Percentiles rank a stretch among this genome's conserved stretches.
Evolutionary conservation across 2,888 invertebrate genomes (phyloP).

Genomic region (Dolichomitus sp.): DNA sequence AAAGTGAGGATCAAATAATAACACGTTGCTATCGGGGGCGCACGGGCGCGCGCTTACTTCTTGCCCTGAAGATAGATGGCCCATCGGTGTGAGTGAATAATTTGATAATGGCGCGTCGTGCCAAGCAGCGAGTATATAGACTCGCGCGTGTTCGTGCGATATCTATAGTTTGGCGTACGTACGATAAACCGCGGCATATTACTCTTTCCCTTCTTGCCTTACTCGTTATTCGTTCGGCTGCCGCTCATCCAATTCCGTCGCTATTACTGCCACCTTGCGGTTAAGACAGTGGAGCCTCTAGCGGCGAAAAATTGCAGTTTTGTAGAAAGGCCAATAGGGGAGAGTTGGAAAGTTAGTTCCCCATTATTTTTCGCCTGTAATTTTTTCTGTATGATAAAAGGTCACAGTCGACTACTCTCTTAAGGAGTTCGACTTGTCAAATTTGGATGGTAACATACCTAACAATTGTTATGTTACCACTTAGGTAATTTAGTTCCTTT

Average conservation of each 20-base stretch:
- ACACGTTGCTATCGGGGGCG: slow-evolving; percentile 82
- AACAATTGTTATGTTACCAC: too few species aligned
- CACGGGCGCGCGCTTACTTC: slow-evolving; percentile 45
- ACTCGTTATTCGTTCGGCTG: slow-evolving; percentile 3
- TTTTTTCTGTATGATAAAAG: too few species aligned
- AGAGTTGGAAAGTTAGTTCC: slow-evolving; percentile 72
- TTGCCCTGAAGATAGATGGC: slow-evolving; percentile 81
- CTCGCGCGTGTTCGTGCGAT: slow-evolving; percentile 33
- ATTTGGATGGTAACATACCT: too few species aligned
- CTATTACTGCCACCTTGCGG: neutral
- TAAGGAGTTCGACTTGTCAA: too few species aligned
- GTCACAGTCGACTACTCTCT: too few species aligned
- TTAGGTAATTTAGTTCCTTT: too few species aligned
- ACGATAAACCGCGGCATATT: slow-evolving; percentile 39
- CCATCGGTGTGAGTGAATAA: slow-evolving; percentile 84
- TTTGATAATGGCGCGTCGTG: slow-evolving; percentile 83
- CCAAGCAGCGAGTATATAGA: slow-evolving; percentile 6
- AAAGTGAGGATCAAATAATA: slow-evolving; percentile 86
- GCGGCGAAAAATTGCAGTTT: neutral
- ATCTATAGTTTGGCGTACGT: slow-evolving; percentile 22
- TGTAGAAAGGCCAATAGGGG: neutral
- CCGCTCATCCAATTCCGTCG: slow-evolving; percentile 12
- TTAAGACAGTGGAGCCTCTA: neutral
- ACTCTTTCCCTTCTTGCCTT: slow-evolving; percentile 3
- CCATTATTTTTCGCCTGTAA: too few species aligned